Evolutionary conservation across 1,140 invertebrate species (phyloP), one percentile per base, ranked within the genome.

Genomic region (Solenopsis fugax): DNA sequence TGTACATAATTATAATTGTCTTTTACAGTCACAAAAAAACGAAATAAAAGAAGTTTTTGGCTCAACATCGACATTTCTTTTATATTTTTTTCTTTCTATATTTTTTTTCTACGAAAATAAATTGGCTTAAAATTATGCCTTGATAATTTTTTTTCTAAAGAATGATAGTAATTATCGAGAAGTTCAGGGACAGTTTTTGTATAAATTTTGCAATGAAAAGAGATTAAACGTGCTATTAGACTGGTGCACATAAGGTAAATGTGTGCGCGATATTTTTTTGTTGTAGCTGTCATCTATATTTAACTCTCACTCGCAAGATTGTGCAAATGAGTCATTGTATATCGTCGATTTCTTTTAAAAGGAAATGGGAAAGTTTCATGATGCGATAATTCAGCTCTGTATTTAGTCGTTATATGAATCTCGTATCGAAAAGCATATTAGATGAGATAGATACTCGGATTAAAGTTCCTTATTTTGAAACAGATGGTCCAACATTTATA

Each of bases 221-320:
- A 54, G 21, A 56, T 52, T 37, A 80, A 81, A 56, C 37, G 12
- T 34, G 18, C 24, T 72, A 34, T 56, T 58, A 16, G 52, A 18
- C 16, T 52, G 75, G 0, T 78, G 50, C 65, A 72, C 45, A 29
- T 41, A 82, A 82, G 69, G 24, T 16, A 34, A 72, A 45, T n/a
- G 24, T 78, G 34, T 50, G 52, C 78, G 13, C 37, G 21, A 82
- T 45, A 58, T 58, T 82, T 69, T 82, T 72, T 82, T 82, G 65
- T 72, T 48, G 50, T 1, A 67, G 48, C 48, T 81, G 34, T 72
- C 24, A 73, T 24, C 52, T 82, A 82, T 73, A 82, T 82, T 82
- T 73, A 82, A 82, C 67, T 58, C 69, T 82, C 54, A 58, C 78
- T 82, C 9, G 37, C 78, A 82, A 82, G 78, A 67, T 52, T 67